Evolutionary conservation across 2,888 invertebrate species (phyloP), one percentile per base, ranked within the genome.

Genomic region (Suillia variegata): DNA sequence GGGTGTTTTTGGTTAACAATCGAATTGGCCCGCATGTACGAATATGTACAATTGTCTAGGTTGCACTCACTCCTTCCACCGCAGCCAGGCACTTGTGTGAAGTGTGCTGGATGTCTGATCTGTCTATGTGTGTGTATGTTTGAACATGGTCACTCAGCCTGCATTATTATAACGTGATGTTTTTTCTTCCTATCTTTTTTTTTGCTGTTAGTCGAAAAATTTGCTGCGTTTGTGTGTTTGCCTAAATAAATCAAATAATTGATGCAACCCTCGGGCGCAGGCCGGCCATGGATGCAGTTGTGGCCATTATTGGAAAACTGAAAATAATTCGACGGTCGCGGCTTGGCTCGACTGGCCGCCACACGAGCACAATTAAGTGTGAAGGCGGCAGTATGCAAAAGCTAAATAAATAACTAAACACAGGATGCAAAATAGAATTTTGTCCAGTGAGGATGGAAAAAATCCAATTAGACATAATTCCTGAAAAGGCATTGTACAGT

Each of bases 211-310:
- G n/a, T n/a, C 5, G 38, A 38, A 38, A 38, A 13, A 38, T 38
- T 38, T 4, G 4, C 38, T 13, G 38, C 38, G 6, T 55, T 22
- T 15, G 21, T 48, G 55, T 20, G 47, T 22, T n/a, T 47, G 13
- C 31, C 21, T 47, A 20, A 55, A 55, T 55, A 49, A 55, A 55
- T 55, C 55, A 55, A 31, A 26, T 48, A 48, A 55, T 55, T 48
- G 48, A 48, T 33, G 48, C 21, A 45, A 18, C 47, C 47, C 26
- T 54, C 31, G 12, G 33, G 45, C 54, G 5, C 34, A 31, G 6
- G 34, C 34, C 31, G 17, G 3, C 12, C 15, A 24, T 17, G 4
- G 31, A 6, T n/a, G 51, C 8, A 17, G n/a, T 38, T 38, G 38
- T 38, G 38, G 38, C 38, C 38, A n/a, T n/a, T 52, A 26, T 51